These are phyloP conservation scores for Tolmerus cingulatus DNA, from an alignment of 2,888 invertebrate species.

Conservation along the genomic window DNA sequence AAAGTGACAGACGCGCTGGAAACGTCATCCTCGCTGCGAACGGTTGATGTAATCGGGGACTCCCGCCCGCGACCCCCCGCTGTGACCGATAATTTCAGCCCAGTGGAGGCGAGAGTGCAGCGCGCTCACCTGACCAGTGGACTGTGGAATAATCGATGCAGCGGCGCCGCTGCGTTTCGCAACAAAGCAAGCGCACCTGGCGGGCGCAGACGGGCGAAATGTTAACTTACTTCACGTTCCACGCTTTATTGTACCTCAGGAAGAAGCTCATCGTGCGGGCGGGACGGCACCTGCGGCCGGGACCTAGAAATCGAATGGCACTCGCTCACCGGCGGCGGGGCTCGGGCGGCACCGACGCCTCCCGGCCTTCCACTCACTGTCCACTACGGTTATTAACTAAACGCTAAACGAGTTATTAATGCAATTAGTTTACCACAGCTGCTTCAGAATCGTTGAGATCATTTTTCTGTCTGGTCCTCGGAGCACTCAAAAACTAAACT, in stretches of 20 bases:
- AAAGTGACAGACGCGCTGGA: neutral
- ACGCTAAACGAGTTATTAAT: neutral
- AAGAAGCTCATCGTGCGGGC: slow-evolving; percentile 1
- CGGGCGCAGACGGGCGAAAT: neutral
- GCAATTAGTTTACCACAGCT: slow-evolving; percentile 22
- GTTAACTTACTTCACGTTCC: slow-evolving; percentile 36
- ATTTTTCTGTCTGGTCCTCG: neutral
- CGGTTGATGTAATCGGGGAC: neutral
- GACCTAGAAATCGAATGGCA: neutral
- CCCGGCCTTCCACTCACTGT: neutral
- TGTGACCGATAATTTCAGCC: neutral
- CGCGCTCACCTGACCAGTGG: neutral
- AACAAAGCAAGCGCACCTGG: neutral
- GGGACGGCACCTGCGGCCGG: neutral
- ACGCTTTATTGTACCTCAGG: slow-evolving; percentile 29
- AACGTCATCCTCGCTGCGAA: neutral
- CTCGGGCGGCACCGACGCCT: neutral
- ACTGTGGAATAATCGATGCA: neutral
- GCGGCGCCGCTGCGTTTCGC: neutral
- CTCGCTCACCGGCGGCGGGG: neutral
- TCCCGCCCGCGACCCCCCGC: neutral
- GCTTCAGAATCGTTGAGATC: slow-evolving; percentile 19
- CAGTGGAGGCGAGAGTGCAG: neutral
- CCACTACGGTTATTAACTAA: neutral
- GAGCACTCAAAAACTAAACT: neutral